phyloP scores from a whole-genome alignment of 2,888 invertebrate genomes.

The Lysandra coridon region DNA sequence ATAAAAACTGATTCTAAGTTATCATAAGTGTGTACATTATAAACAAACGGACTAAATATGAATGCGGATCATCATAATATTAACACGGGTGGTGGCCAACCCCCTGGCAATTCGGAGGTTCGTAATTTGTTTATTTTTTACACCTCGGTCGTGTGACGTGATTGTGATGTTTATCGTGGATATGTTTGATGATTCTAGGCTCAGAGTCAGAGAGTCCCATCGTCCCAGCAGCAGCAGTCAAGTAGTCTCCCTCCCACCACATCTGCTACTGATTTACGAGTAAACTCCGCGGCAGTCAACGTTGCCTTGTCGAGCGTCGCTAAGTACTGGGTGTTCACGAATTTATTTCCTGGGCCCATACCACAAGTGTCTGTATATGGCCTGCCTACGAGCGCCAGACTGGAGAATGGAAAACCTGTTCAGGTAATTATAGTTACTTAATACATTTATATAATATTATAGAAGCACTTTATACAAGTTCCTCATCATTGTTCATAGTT shows the following conservation, averaged over 20 bases:
- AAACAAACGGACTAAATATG: slow-evolving; percentile 64
- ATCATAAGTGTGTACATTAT: slow-evolving; percentile 51
- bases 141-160: slow-evolving; percentile 30
- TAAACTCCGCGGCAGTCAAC: slow-evolving; percentile 83
- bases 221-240: slow-evolving; percentile 56
- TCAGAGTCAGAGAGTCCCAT: slow-evolving; percentile 67
- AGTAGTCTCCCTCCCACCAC: slow-evolving; percentile 73
- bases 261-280: slow-evolving; percentile 82
- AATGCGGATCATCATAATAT: slow-evolving; percentile 77
- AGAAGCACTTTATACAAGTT: too few species aligned
- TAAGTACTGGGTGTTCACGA: slow-evolving; percentile 92
- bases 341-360: slow-evolving; percentile 88
- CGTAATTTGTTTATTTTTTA: slow-evolving; percentile 47
- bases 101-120: slow-evolving; percentile 80
- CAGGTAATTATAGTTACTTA: slow-evolving; percentile 66
- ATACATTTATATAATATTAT: not conserved
- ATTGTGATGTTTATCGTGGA: slow-evolving; percentile 47
- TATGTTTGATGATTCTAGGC: slow-evolving; percentile 56
- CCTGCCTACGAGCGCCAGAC: slow-evolving; percentile 81
- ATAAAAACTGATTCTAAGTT: slow-evolving; percentile 64
- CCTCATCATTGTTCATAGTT: too few species aligned
- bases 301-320: slow-evolving; percentile 88
- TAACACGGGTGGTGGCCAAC: slow-evolving; percentile 82
- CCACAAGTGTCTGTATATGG: slow-evolving; percentile 88
- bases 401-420: slow-evolving; percentile 82